These are phyloP conservation scores for Gallinago solitaria DNA, from an alignment of 2,797 vertebrate genomes.

Conservation along the genomic window DNA sequence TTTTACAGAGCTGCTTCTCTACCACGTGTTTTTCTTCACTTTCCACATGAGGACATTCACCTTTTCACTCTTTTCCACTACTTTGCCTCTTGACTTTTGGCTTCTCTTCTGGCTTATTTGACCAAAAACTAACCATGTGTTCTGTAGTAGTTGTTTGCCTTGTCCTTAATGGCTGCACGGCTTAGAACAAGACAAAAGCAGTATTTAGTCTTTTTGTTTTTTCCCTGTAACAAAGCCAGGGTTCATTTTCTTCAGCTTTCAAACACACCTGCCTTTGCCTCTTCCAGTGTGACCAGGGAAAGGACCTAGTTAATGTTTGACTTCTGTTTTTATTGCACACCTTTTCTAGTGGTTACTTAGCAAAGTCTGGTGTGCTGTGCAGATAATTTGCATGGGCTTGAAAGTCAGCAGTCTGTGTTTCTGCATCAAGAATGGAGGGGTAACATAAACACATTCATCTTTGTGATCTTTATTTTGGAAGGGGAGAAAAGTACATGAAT, in stretches of 20 bases:
- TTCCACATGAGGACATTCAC: neutral
- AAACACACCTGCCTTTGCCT: neutral
- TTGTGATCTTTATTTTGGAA: neutral
- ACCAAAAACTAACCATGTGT: neutral
- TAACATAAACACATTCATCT: neutral
- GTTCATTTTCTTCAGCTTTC: neutral
- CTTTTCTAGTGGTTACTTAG: neutral
- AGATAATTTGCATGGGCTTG: neutral
- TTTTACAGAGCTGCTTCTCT: neutral
- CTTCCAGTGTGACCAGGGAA: neutral
- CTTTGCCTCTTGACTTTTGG: neutral
- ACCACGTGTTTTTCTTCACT: neutral
- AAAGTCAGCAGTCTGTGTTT: neutral
- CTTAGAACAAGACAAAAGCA: neutral
- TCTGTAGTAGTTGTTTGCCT: neutral
- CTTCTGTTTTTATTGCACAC: neutral
- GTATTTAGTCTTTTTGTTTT: neutral
- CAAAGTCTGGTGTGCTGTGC: neutral
- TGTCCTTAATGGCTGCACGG: neutral
- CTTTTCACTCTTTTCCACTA: neutral
- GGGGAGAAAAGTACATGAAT: neutral
- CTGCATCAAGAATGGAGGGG: neutral
- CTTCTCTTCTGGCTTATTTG: neutral
- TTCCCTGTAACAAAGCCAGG: neutral
- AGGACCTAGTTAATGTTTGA: neutral